Evolutionary conservation across 1,140 invertebrate genomes (phyloP).

Genomic region (Lepidotrigona ventralis): DNA sequence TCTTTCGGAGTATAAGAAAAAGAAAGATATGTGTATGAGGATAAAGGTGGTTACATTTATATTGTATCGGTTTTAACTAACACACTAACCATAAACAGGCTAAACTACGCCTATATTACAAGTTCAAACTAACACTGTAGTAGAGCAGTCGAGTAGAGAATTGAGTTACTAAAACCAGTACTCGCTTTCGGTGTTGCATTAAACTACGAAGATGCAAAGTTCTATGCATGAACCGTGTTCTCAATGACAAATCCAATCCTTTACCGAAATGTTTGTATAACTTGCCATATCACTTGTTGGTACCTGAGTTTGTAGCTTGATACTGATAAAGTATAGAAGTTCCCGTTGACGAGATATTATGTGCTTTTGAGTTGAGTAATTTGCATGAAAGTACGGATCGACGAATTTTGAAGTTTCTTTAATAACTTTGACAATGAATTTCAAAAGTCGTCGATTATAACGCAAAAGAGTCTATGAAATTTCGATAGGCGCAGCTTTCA

Average conservation of each 20-base stretch:
- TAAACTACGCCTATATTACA: slow-evolving; percentile 16
- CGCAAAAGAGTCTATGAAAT: neutral
- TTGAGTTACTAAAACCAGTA: slow-evolving; percentile 48
- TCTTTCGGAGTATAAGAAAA: neutral
- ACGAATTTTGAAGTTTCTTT: neutral
- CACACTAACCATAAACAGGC: slow-evolving; percentile 44
- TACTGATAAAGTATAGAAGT: neutral
- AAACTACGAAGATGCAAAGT: neutral
- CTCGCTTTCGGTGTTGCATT: slow-evolving; percentile 53
- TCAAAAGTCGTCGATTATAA: neutral
- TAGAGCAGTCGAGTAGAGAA: slow-evolving; percentile 45
- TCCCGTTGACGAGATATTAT: neutral
- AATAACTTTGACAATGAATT: neutral
- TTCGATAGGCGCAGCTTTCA: neutral
- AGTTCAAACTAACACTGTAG: slow-evolving; percentile 41
- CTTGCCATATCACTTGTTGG: too few relatives aligned
- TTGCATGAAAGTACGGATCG: slow-evolving; percentile 1
- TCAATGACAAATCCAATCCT: neutral
- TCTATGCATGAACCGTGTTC: slow-evolving; percentile 42
- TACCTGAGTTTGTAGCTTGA: neutral
- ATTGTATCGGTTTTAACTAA: neutral
- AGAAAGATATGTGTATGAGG: neutral
- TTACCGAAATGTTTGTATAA: neutral
- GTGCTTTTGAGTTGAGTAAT: slow-evolving; percentile 11
- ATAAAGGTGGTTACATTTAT: neutral